Base-by-base conservation (phyloP, 2,113 vertebrate species). In the Neolamprologus tretocephalus region DNA sequence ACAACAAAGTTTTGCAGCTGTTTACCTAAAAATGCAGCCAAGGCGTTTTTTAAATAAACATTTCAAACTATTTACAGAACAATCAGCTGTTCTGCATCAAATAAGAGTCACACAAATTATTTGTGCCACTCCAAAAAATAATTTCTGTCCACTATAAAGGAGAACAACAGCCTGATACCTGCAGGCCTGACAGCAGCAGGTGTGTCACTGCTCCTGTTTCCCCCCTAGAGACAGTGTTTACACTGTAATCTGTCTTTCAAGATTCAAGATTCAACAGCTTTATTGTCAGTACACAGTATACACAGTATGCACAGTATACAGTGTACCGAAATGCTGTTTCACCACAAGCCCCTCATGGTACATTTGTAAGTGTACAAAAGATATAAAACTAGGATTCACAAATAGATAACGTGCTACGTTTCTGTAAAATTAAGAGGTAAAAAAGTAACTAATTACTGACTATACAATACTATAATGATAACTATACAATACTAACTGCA, bases 181-280 rank as follows among this genome's bases (percentile, higher is more conserved):
- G 0, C 51, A 53, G 51, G 9, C 0, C 51, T 53, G 51, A 53
- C 9, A 2, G 19, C 51, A 53, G 51, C 51, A 53, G 19, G 1
- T 53, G 19, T 53, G 2, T 21, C 19, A 53, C 19, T 53, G 51
- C 51, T 53, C 2, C 19, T 53, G 51, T 53, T 53, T 21, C 19
- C 19, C 9, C 9, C 19, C 51, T 6, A 11, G 51, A 53, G 51
- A 53, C 51, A 6, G 0, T 2, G 51, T 53, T 53, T 53, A 53
- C 51, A 53, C 51, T 21, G 9, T 53, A 2, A 53, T 53, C 51
- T 21, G 49, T 10, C 49, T 53, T 53, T 53, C 49, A 53, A 53
- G 49, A 51, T 45, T 45, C 42, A 45, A 45, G 42, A 45, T 53
- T 53, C 19, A 53, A 53, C 0, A 53, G 49, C 49, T 51, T 53